Conservation (phyloP, 2,113 vertebrate species). For the Mystacornis crossleyi region DNA sequence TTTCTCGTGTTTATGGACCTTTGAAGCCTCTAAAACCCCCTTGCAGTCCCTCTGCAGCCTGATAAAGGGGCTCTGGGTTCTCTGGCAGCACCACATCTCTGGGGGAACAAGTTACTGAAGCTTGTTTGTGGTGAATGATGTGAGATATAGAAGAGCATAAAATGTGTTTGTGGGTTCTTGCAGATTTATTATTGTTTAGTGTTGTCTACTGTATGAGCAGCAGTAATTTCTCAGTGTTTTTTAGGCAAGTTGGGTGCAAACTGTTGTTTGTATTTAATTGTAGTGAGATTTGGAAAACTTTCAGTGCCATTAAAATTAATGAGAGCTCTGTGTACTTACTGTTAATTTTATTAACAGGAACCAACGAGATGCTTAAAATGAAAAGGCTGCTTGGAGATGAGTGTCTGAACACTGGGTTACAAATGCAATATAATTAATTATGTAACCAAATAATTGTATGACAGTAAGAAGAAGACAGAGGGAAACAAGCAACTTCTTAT, state of each 20-base stretch:
- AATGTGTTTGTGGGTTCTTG: not conserved
- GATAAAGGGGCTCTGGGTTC: not conserved
- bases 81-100: accelerated
- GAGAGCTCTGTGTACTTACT: not conserved
- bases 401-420: not conserved
- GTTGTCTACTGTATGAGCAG: not conserved
- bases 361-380: not conserved
- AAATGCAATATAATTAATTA: not conserved
- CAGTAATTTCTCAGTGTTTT: not conserved
- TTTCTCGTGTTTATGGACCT: not conserved
- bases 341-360: not conserved
- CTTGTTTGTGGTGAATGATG: not conserved
- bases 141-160: not conserved
- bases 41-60: not conserved
- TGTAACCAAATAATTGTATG: not conserved
- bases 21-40: not conserved
- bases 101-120: not conserved
- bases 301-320: not conserved
- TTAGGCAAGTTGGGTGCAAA: not conserved
- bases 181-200: not conserved
- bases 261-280: not conserved
- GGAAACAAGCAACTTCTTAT: not conserved
- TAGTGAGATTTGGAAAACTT: not conserved
- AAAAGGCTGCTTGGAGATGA: not conserved
- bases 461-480: not conserved